These are phyloP conservation scores for Pteruthius melanotis DNA, from an alignment of 2,113 vertebrate species.

Conservation along the genomic window DNA sequence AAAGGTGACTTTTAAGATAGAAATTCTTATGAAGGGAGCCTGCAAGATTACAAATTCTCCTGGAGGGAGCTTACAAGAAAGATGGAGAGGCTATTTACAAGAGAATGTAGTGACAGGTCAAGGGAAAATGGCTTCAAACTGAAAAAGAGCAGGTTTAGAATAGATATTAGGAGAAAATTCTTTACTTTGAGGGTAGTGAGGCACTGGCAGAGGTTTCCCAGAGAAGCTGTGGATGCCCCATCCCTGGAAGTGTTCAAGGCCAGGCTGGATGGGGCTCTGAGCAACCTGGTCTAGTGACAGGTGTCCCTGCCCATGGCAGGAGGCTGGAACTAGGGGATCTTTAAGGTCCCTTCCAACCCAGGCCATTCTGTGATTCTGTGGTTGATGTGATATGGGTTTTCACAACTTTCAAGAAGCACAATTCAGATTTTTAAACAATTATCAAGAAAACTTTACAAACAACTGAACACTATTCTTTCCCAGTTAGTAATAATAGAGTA, in stretches of 20 bases:
- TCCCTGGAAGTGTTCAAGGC: neutral
- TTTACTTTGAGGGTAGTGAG: neutral
- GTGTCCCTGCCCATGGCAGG: neutral
- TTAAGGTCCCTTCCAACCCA: neutral
- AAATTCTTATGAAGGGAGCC: neutral
- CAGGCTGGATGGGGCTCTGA: neutral
- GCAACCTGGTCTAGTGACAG: accelerated
- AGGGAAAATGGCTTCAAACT: neutral
- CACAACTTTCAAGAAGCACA: neutral
- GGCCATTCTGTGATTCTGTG: too few species aligned
- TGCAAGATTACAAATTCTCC: neutral
- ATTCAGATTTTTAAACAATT: neutral
- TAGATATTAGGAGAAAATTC: neutral
- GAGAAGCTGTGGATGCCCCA: accelerated
- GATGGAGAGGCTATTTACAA: neutral
- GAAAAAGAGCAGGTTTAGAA: neutral
- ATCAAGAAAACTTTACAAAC: neutral
- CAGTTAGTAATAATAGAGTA: neutral
- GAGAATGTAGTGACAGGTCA: neutral
- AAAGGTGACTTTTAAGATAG: neutral
- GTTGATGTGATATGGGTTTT: neutral
- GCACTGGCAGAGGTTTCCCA: neutral
- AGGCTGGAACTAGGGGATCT: accelerated
- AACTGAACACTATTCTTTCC: neutral
- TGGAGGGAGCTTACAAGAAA: neutral